phyloP scores from a whole-genome alignment of 2,113 vertebrate genomes.

The Hippocampus mohnikei region DNA sequence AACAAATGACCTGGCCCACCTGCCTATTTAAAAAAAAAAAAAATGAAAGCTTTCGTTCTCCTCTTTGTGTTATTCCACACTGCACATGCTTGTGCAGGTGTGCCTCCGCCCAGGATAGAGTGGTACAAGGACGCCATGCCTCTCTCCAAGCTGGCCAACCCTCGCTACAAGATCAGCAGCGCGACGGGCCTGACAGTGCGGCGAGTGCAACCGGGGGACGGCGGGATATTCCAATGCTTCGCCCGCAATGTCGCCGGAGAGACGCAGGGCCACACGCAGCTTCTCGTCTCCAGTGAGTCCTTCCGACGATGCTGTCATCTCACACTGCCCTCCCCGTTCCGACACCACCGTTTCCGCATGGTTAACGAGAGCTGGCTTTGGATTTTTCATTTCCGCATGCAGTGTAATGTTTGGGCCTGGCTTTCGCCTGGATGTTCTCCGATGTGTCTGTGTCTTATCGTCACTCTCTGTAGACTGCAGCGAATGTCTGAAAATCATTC shows the following conservation, averaged over 20 bases:
- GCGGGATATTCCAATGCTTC: conserved; percentile 92
- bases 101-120: conserved; percentile 79
- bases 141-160: conserved; percentile 76
- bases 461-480: background rate
- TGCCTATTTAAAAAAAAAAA: background rate
- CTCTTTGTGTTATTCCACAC: background rate
- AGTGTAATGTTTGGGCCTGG: background rate
- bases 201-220: conserved; percentile 78
- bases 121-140: conserved; percentile 89
- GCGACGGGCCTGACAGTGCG: conserved; percentile 79
- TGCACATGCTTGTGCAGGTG: conserved; percentile 64
- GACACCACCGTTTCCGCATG: background rate
- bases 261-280: conserved; percentile 80
- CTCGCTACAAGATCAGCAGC: conserved; percentile 81
- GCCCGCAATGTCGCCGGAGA: conserved; percentile 85
- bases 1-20: background rate
- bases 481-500: background rate
- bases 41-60: background rate
- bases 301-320: background rate
- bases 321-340: background rate
- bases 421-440: background rate
- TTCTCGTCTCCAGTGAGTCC: conserved; percentile 90
- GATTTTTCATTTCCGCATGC: background rate
- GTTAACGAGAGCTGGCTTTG: background rate
- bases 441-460: background rate